A percentile compares a stretch with the other conserved stretches of the same genome.
Conservation (phyloP, 2,888 invertebrate genomes). For the Spilosoma lubricipeda region DNA sequence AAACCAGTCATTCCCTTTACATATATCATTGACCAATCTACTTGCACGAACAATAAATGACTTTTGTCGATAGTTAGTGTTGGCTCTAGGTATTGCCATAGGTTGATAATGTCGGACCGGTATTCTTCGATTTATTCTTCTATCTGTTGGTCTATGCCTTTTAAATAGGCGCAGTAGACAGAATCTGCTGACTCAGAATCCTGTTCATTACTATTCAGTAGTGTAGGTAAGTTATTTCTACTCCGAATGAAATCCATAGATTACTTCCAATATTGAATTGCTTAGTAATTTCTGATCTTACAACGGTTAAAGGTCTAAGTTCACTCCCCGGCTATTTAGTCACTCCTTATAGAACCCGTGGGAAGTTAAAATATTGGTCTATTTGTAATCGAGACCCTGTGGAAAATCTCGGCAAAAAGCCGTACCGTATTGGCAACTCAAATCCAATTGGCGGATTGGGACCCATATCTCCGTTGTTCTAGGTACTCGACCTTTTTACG, state of each 20-base stretch:
- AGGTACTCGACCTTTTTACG: slow-evolving; percentile 37
- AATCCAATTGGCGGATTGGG: slow-evolving; percentile 37
- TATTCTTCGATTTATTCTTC: too few species aligned
- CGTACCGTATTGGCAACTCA: slow-evolving; percentile 26
- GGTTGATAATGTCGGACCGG: too few species aligned
- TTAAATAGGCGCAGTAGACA: neutral
- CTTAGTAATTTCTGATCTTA: neutral
- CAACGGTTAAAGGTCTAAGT: neutral
- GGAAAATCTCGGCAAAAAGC: slow-evolving; percentile 23
- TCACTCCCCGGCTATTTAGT: slow-evolving; percentile 11
- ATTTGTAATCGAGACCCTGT: slow-evolving; percentile 13
- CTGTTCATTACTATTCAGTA: neutral
- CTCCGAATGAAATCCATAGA: neutral
- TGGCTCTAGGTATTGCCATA: too few species aligned
- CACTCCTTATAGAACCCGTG: neutral
- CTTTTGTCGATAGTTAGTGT: too few species aligned
- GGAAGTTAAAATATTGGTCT: slow-evolving; percentile 15
- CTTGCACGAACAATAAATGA: too few species aligned
- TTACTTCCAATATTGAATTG: neutral
- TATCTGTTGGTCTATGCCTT: neutral
- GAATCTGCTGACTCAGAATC: neutral
- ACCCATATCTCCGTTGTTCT: slow-evolving; percentile 25
- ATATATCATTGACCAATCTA: too few species aligned
- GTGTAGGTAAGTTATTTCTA: neutral
- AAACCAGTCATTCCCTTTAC: too few species aligned